Conservation (phyloP, 1,140 invertebrate genomes). For the Maconellicoccus hirsutus region DNA sequence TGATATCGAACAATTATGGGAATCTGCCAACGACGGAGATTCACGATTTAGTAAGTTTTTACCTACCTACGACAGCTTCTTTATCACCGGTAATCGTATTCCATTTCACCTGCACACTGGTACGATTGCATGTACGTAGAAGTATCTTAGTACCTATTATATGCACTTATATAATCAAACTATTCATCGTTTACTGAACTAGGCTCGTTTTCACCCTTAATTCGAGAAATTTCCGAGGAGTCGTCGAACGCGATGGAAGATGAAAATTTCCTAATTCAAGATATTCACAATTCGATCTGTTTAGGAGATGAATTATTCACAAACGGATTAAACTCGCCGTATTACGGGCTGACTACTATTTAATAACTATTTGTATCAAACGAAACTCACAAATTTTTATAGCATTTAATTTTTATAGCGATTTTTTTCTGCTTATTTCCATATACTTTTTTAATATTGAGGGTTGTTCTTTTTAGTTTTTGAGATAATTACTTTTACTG, state of each 20-base stretch:
- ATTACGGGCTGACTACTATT: constrained; percentile 7
- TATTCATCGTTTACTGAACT: not conserved
- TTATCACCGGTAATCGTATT: not conserved
- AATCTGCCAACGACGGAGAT: not conserved
- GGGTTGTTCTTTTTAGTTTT: not conserved
- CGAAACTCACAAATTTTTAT: not conserved
- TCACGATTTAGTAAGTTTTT: constrained; percentile 14
- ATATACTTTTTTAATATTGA: not conserved
- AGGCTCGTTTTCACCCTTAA: constrained; percentile 7
- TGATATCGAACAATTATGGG: constrained; percentile 12
- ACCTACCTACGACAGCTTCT: not conserved
- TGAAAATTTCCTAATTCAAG: constrained; percentile 4
- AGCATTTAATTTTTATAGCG: not conserved
- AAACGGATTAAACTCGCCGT: constrained; percentile 12
- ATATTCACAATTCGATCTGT: constrained; percentile 12
- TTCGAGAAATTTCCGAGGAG: constrained; percentile 1
- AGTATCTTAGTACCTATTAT: no score
- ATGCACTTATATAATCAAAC: no score
- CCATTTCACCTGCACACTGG: no score
- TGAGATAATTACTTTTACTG: no score
- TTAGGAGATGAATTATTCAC: constrained; percentile 18
- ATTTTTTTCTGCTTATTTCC: not conserved
- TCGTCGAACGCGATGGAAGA: not conserved
- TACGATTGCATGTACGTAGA: no score
- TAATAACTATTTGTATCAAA: not conserved